phyloP scores from a whole-genome alignment of 2,888 invertebrate genomes.

The Agapostemon virescens region DNA sequence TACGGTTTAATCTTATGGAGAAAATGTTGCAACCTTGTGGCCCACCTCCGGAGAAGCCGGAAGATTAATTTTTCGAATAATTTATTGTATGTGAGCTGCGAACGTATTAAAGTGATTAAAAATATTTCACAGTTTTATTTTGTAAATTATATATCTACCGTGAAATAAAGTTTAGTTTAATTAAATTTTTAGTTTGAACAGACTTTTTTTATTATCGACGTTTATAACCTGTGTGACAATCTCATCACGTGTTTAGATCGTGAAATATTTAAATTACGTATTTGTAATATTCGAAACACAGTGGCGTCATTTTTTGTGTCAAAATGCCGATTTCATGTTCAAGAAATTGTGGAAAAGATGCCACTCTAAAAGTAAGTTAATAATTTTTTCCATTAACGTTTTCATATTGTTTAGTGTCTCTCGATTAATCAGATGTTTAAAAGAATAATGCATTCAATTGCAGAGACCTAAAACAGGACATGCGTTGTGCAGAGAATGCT shows the following conservation, averaged over 20 bases:
- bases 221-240: conserved; percentile 13
- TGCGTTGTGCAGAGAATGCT: conserved; percentile 96
- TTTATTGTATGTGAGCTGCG: not conserved
- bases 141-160: not conserved
- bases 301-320: not conserved
- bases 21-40: conserved; percentile 99
- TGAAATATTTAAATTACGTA: not conserved
- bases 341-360: conserved; percentile 88
- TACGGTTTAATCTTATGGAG: conserved; percentile 97
- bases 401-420: too few species aligned
- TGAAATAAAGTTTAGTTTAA: conserved; percentile 6
- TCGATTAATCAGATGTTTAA: not conserved
- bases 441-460: conserved; percentile 70
- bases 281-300: not conserved
- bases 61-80: conserved; percentile 84
- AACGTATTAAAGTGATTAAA: not conserved
- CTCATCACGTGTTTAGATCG: not conserved
- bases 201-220: conserved; percentile 5
- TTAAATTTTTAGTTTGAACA: not conserved
- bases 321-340: conserved; percentile 87
- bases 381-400: not conserved
- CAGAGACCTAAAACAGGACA: conserved; percentile 95
- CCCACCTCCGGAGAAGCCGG: conserved; percentile 97
- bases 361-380: conserved; percentile 86
- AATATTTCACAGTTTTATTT: conserved; percentile 13